A percentile compares a stretch with the other conserved stretches of the same genome.
phyloP scores from a whole-genome alignment of 1,140 invertebrate genomes.

The Zophobas atratus region DNA sequence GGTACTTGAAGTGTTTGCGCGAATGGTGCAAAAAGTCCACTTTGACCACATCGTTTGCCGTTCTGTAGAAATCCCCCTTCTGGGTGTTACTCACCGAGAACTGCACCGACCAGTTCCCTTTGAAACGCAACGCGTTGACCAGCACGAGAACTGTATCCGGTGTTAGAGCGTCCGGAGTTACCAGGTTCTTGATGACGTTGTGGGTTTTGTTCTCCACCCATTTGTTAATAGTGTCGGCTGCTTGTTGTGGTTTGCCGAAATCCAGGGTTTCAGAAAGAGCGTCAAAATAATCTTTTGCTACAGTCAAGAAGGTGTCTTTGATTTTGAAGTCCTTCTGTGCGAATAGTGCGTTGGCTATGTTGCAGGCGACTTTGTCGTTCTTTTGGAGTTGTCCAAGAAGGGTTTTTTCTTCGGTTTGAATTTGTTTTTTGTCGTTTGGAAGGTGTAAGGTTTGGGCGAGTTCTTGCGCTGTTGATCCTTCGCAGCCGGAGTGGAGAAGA shows the following conservation, averaged over 20 bases:
- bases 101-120: constrained; percentile 73
- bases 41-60: not conserved
- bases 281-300: constrained; percentile 69
- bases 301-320: constrained; percentile 59
- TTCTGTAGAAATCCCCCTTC: not conserved
- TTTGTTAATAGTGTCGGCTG: constrained; percentile 75
- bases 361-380: not conserved
- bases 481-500: constrained; percentile 69
- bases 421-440: constrained; percentile 45
- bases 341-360: constrained; percentile 63
- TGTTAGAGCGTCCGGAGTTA: constrained; percentile 72
- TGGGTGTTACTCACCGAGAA: constrained; percentile 69
- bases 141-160: constrained; percentile 77
- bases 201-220: constrained; percentile 83
- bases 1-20: not conserved
- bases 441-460: constrained; percentile 64
- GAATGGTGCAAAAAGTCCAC: not conserved
- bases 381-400: not conserved
- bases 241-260: constrained; percentile 67
- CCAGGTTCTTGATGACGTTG: constrained; percentile 79
- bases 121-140: constrained; percentile 90
- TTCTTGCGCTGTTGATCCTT: constrained; percentile 71
- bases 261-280: constrained; percentile 72
- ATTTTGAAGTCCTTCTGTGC: constrained; percentile 68
- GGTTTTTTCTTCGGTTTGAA: not conserved